Conservation (phyloP, 2,113 vertebrate species). For the Burhinus oedicnemus region DNA sequence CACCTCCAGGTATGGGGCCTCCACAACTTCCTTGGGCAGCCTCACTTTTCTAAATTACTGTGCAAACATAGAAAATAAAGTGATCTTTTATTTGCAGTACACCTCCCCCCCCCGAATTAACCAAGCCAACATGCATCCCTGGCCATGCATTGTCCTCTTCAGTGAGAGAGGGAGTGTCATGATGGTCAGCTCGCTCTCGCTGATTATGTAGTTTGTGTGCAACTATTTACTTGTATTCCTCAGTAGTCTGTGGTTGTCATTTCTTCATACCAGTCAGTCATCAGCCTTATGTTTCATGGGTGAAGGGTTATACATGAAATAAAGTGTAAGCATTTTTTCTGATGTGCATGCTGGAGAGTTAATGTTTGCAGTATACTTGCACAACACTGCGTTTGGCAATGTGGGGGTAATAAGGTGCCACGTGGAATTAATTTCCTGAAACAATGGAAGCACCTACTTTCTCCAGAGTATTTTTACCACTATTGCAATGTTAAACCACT, state of each 20-base stretch:
- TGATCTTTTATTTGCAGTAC: background rate
- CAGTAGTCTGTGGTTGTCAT: background rate
- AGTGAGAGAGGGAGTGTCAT: background rate
- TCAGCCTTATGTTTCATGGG: background rate
- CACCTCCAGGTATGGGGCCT: no score
- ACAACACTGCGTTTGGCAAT: rapidly evolving
- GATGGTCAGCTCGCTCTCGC: rapidly evolving
- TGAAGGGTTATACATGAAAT: background rate
- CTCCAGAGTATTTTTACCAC: background rate
- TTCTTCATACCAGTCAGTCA: background rate
- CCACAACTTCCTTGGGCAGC: no score
- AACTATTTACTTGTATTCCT: background rate
- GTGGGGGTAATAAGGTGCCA: background rate
- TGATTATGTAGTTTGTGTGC: background rate
- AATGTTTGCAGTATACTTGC: background rate
- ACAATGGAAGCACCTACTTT: background rate
- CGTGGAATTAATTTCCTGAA: background rate
- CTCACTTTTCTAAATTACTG: background rate
- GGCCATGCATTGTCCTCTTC: rapidly evolving
- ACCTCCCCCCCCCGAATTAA: background rate
- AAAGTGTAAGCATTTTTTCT: background rate
- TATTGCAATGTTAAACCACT: background rate
- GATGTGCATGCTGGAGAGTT: rapidly evolving
- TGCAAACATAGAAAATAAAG: background rate
- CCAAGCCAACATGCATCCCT: rapidly evolving